Evolutionary conservation across 2,113 vertebrate genomes (phyloP), one percentile per base, ranked within the genome.

Genomic region (Hepsetus odoe): DNA sequence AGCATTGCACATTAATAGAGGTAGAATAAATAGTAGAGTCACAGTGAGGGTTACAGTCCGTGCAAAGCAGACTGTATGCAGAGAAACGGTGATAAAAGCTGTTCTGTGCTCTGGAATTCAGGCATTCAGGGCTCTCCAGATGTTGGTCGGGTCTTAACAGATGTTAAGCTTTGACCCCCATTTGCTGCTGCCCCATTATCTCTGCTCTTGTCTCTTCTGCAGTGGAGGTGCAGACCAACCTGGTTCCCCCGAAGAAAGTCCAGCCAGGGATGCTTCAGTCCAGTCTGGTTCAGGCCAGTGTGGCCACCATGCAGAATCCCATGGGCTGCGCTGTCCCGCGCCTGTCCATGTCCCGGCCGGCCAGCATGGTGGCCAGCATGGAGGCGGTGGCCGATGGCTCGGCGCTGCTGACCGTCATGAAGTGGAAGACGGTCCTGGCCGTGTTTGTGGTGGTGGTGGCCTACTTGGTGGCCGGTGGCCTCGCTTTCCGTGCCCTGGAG

Each of bases 401-500:
- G 20, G 92, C 92, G 14, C 91, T 94, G 53, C 94, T 95, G 72
- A 94, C 95, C 0, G 96, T 99, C 87, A 99, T 98, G 97, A 97
- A 98, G 84, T 94, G 97, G 93, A 98, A 98, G 83, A 98, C 97
- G 0, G 97, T 97, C 80, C 89, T 97, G 64, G 96, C 96, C 0
- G 93, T 99, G 87, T 99, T 99, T 5, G 90, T 98, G 0, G 96
- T 99, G 79, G 97, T 99, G 82, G 95, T 99, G 51, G 91, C 92
- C 82, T 99, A 98, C 87, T 88, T 99, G 56, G 95, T 99, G 79
- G 93, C 90, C 0, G 97, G 97, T 0, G 96, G 97, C 5, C 91
- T 98, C 0, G 91, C 98, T 61, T 99, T 98, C 87, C 93, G 89
- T 58, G 95, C 95, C 0, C 80, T 99, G 82, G 97, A 99, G 74